Percentiles rank a stretch among this genome's conserved stretches.
phyloP scores from a whole-genome alignment of 2,113 vertebrate genomes.

The Corythornis cristatus region DNA sequence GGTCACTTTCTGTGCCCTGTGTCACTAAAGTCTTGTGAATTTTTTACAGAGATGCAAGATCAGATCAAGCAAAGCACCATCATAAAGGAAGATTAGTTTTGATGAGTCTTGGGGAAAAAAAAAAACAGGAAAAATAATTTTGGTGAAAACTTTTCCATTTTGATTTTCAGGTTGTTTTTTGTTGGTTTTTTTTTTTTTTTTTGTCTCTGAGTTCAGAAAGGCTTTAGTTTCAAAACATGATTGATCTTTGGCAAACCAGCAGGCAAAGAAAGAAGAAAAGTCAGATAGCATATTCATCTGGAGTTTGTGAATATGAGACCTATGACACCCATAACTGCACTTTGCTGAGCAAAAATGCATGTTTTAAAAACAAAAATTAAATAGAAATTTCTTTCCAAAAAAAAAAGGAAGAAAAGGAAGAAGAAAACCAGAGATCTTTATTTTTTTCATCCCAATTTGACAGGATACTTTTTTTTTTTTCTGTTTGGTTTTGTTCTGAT shows the following conservation, averaged over 20 bases:
- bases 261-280: neutral
- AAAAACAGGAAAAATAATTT: neutral
- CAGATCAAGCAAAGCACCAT: neutral
- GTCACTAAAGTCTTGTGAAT: neutral
- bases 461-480: neutral
- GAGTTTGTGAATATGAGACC: neutral
- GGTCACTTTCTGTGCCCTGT: neutral
- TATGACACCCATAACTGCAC: neutral
- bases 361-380: neutral
- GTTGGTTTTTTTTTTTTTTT: neutral
- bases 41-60: neutral
- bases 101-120: neutral
- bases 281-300: neutral
- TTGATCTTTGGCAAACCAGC: neutral
- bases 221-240: neutral
- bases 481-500: neutral
- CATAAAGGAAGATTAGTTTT: neutral
- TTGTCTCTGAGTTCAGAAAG: rapidly evolving
- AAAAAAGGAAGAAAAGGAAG: too few species aligned
- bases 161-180: neutral
- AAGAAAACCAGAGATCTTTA: neutral
- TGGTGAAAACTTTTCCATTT: neutral
- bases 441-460: neutral
- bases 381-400: rapidly evolving
- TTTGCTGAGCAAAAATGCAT: neutral